These are phyloP conservation scores for Anodontia alba DNA, from an alignment of 2,888 invertebrate species.

Conservation along the genomic window DNA sequence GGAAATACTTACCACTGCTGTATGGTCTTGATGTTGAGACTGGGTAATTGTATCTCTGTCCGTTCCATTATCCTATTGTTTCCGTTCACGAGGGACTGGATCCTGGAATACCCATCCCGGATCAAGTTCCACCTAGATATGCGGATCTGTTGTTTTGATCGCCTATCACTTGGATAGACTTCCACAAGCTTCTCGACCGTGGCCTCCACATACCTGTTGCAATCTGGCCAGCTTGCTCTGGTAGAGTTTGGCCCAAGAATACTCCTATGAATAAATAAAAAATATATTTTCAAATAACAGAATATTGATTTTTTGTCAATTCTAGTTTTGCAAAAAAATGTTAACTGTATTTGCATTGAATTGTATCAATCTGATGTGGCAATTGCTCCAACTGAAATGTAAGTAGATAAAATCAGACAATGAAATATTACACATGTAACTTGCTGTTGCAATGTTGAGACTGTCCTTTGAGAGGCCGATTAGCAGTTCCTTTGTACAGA, in stretches of 20 bases:
- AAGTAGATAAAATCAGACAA: too few relatives aligned
- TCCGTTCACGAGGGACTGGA: neutral
- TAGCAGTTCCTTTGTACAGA: too few relatives aligned
- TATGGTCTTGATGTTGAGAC: slow-evolving; percentile 23
- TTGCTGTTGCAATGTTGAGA: too few relatives aligned
- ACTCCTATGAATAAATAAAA: too few relatives aligned
- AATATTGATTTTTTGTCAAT: too few relatives aligned
- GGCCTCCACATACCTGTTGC: neutral
- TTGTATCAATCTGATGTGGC: too few relatives aligned
- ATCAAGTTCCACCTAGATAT: neutral
- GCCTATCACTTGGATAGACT: neutral
- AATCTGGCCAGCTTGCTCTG: neutral
- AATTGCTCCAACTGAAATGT: too few relatives aligned
- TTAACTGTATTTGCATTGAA: too few relatives aligned
- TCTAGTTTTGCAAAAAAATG: too few relatives aligned
- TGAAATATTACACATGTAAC: too few relatives aligned
- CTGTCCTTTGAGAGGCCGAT: too few relatives aligned
- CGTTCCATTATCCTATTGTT: slow-evolving; percentile 6
- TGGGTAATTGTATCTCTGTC: slow-evolving; percentile 30
- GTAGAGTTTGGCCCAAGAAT: neutral
- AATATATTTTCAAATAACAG: too few relatives aligned
- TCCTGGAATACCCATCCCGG: neutral
- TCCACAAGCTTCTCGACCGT: neutral
- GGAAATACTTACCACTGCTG: slow-evolving; percentile 32
- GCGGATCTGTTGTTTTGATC: neutral